Conservation (phyloP, 2,888 invertebrate genomes). For the Girardia tigrina region DNA sequence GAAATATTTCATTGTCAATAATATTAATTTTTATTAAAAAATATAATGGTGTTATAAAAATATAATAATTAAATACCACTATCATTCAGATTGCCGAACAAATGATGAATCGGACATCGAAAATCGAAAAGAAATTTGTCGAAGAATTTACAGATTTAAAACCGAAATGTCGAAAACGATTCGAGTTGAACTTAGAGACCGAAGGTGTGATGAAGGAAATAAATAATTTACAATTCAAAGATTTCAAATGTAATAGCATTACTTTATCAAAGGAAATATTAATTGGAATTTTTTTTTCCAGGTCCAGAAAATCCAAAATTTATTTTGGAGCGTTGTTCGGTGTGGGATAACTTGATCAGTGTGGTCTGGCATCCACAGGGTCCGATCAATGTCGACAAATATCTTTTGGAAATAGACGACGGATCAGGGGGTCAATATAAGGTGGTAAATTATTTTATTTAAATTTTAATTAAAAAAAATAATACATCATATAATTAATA, state of each 20-base stretch:
- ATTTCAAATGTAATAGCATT: background rate
- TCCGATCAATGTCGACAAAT: background rate
- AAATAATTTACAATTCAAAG: conserved; percentile 16
- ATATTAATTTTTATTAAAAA: too few relatives aligned
- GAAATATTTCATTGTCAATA: too few relatives aligned
- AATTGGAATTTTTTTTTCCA: background rate
- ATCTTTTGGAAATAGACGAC: conserved; percentile 25
- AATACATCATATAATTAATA: background rate
- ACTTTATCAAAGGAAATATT: background rate
- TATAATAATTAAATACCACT: too few relatives aligned
- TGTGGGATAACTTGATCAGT: background rate
- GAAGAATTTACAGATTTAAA: background rate
- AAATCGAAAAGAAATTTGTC: background rate
- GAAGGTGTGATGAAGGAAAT: background rate
- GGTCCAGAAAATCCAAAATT: background rate
- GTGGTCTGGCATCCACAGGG: conserved; percentile 17
- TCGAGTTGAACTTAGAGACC: background rate
- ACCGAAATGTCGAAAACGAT: conserved; percentile 18
- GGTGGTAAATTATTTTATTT: background rate
- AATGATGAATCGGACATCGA: background rate
- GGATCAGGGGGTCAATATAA: conserved; percentile 7
- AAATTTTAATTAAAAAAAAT: background rate
- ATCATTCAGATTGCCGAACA: background rate
- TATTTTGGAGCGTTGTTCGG: background rate
- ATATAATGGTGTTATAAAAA: too few relatives aligned